These are phyloP conservation scores for Caenorhabditis sp. DNA, from an alignment of 2,888 invertebrate species.

Conservation along the genomic window DNA sequence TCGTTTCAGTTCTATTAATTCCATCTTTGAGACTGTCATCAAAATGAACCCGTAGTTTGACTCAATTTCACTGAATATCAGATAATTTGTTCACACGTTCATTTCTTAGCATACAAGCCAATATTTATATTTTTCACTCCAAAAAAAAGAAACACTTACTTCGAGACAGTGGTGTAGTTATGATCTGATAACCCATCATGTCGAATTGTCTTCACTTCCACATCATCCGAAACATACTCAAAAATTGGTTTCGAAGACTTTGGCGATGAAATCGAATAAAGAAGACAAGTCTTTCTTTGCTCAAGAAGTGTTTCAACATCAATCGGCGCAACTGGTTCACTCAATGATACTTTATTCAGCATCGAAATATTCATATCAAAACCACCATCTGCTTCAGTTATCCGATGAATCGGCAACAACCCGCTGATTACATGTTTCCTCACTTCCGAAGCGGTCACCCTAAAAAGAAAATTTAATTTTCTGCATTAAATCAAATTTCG, in stretches of 20 bases:
- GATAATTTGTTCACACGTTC: too few species aligned
- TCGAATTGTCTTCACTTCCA: conserved; percentile 54
- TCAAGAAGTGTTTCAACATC: conserved; percentile 36
- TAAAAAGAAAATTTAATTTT: conserved; percentile 7
- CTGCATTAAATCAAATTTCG: neutral
- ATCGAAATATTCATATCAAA: conserved; percentile 30
- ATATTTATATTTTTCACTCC: too few species aligned
- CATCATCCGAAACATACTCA: conserved; percentile 64
- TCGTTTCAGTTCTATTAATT: too few species aligned
- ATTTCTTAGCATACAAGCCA: too few species aligned
- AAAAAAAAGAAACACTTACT: conserved; percentile 10
- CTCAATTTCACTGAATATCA: too few species aligned
- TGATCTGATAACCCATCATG: conserved; percentile 34
- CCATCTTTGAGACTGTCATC: too few species aligned
- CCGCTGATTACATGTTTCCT: conserved; percentile 39
- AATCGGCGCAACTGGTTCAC: conserved; percentile 35
- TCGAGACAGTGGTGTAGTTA: conserved; percentile 31
- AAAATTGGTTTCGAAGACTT: conserved; percentile 40
- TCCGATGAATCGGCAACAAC: conserved; percentile 26
- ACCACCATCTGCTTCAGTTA: conserved; percentile 23
- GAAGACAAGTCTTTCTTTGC: conserved; percentile 36
- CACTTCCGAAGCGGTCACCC: conserved; percentile 37
- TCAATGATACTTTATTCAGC: conserved; percentile 19
- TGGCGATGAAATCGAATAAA: conserved; percentile 40
- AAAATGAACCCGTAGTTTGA: too few species aligned